Evolutionary conservation across 1,140 invertebrate species (phyloP).

Genomic region (Sarcophaga bullata): DNA sequence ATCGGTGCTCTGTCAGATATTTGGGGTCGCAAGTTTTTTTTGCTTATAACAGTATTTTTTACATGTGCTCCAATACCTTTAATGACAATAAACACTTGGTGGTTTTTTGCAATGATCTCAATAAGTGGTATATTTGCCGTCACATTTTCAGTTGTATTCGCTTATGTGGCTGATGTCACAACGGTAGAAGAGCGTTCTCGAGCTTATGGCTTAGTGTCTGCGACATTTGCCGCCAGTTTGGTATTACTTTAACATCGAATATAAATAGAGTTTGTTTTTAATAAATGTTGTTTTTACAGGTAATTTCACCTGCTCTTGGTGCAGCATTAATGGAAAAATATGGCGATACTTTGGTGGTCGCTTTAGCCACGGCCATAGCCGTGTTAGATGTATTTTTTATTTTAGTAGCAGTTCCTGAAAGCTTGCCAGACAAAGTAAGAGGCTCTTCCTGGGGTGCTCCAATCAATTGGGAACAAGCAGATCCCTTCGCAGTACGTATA

Average conservation of each 20-base stretch:
- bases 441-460: slow-evolving; percentile 82
- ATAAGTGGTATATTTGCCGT: slow-evolving; percentile 99
- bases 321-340: slow-evolving; percentile 92
- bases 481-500: slow-evolving; percentile 88
- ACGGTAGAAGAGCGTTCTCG: slow-evolving; percentile 94
- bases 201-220: slow-evolving; percentile 97
- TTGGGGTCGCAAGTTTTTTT: slow-evolving; percentile 98
- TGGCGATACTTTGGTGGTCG: slow-evolving; percentile 94
- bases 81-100: slow-evolving; percentile 99
- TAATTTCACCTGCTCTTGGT: slow-evolving; percentile 95
- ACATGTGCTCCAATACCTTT: slow-evolving; percentile 99
- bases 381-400: slow-evolving; percentile 98
- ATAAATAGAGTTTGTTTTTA: no score
- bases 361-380: slow-evolving; percentile 93
- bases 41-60: slow-evolving; percentile 98
- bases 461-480: slow-evolving; percentile 95
- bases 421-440: slow-evolving; percentile 91
- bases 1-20: slow-evolving; percentile 97
- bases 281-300: slow-evolving; percentile 39
- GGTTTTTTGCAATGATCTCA: slow-evolving; percentile 99
- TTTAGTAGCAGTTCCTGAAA: slow-evolving; percentile 96
- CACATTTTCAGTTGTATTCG: slow-evolving; percentile 98
- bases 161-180: slow-evolving; percentile 99
- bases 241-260: slow-evolving; percentile 66
- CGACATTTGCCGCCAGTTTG: slow-evolving; percentile 98